Conservation (phyloP, 1,140 invertebrate genomes). For the Zophobas atratus region DNA sequence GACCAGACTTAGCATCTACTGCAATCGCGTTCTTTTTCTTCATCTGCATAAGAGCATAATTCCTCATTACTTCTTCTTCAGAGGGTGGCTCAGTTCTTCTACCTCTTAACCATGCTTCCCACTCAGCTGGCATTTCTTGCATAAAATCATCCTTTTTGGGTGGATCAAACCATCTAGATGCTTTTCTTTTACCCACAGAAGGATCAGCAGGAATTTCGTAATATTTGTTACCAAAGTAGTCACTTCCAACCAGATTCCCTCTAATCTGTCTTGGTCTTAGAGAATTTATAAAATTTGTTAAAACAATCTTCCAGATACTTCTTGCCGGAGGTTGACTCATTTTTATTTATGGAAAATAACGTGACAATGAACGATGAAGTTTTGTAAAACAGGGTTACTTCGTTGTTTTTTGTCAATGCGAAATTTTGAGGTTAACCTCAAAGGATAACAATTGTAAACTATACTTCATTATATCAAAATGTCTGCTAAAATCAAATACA, state of each 20-base stretch:
- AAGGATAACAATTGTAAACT: neutral
- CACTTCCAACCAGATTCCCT: slow-evolving; percentile 72
- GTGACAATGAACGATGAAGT: neutral
- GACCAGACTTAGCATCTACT: slow-evolving; percentile 72
- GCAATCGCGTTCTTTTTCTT: slow-evolving; percentile 84
- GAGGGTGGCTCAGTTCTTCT: slow-evolving; percentile 79
- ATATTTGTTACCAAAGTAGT: slow-evolving; percentile 87
- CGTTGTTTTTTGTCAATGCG: neutral
- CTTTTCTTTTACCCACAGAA: slow-evolving; percentile 72
- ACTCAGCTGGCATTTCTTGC: slow-evolving; percentile 84
- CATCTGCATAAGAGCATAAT: slow-evolving; percentile 78
- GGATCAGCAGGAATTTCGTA: slow-evolving; percentile 81
- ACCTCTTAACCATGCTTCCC: slow-evolving; percentile 87
- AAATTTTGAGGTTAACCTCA: neutral
- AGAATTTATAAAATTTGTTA: slow-evolving; percentile 75
- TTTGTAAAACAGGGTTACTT: neutral
- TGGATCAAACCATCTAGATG: slow-evolving; percentile 82
- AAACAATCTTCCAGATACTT: slow-evolving; percentile 68
- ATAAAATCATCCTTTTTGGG: slow-evolving; percentile 74
- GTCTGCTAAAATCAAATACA: too few species aligned
- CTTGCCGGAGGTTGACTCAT: slow-evolving; percentile 68
- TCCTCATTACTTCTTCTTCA: slow-evolving; percentile 80
- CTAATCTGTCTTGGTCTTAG: slow-evolving; percentile 70
- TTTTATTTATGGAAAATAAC: slow-evolving; percentile 7
- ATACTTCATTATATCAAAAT: too few species aligned